These are phyloP conservation scores for Psettodes erumei DNA, from an alignment of 2,113 vertebrate genomes.

Conservation along the genomic window DNA sequence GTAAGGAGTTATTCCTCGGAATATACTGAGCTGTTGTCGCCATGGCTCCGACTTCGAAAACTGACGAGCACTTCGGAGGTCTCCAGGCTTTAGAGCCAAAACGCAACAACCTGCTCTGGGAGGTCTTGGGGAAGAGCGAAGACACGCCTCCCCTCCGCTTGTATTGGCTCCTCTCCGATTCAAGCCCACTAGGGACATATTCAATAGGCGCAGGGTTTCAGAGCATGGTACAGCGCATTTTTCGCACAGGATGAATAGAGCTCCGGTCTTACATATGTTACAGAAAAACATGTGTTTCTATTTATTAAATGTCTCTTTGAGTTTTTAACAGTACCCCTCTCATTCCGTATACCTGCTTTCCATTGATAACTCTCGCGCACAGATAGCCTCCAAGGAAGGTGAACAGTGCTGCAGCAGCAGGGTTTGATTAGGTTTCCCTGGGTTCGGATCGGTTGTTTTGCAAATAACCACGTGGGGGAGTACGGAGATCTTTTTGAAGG, in stretches of 20 bases:
- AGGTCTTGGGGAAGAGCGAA: slow-evolving; percentile 80
- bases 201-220: slow-evolving; percentile 73
- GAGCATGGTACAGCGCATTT: slow-evolving; percentile 60
- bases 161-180: slow-evolving; percentile 84
- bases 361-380: slow-evolving; percentile 36
- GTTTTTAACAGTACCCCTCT: slow-evolving; percentile 43
- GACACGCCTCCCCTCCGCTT: slow-evolving; percentile 84
- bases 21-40: slow-evolving; percentile 96
- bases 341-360: slow-evolving; percentile 12
- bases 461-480: slow-evolving; percentile 89
- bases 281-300: slow-evolving; percentile 69
- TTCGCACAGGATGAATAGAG: slow-evolving; percentile 64
- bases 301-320: slow-evolving; percentile 67
- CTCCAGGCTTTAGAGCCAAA: slow-evolving; percentile 88
- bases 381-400: slow-evolving; percentile 52
- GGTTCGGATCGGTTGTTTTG: slow-evolving; percentile 84
- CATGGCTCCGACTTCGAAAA: slow-evolving; percentile 91
- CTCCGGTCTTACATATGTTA: slow-evolving; percentile 67
- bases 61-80: slow-evolving; percentile 85
- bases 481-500: slow-evolving; percentile 79
- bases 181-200: slow-evolving; percentile 75
- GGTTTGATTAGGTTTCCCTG: slow-evolving; percentile 74
- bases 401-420: slow-evolving; percentile 67
- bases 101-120: slow-evolving; percentile 86
- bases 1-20: slow-evolving; percentile 91